Conservation (phyloP, 2,113 vertebrate species). For the Siniperca chuatsi region DNA sequence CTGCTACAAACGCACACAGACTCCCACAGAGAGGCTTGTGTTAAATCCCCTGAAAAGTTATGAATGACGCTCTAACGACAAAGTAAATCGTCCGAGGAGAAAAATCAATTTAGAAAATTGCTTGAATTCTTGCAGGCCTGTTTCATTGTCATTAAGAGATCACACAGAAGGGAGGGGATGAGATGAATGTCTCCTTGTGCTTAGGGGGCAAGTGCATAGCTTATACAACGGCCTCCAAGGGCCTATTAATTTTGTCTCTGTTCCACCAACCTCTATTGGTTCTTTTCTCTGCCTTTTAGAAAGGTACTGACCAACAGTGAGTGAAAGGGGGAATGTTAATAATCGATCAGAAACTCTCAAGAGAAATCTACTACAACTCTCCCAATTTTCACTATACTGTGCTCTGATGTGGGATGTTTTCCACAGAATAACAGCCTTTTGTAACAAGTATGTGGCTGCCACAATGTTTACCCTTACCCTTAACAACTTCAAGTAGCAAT, state of each 20-base stretch:
- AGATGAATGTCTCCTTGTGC: slow-evolving; percentile 65
- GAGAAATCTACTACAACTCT: slow-evolving; percentile 31
- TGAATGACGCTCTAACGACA: slow-evolving; percentile 72
- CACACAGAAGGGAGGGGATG: slow-evolving; percentile 55
- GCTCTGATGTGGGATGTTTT: slow-evolving; percentile 11
- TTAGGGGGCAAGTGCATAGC: slow-evolving; percentile 48
- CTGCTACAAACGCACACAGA: not conserved
- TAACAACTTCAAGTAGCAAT: slow-evolving; percentile 4
- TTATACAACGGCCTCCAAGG: slow-evolving; percentile 49
- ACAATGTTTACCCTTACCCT: slow-evolving; percentile 23
- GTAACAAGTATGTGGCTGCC: not conserved
- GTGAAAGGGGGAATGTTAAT: slow-evolving; percentile 1
- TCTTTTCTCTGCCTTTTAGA: slow-evolving; percentile 34
- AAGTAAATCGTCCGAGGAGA: slow-evolving; percentile 79
- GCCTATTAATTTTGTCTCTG: slow-evolving; percentile 59
- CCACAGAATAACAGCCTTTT: not conserved
- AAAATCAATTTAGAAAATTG: slow-evolving; percentile 86
- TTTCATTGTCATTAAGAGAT: slow-evolving; percentile 81
- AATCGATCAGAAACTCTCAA: slow-evolving; percentile 43
- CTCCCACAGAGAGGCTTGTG: slow-evolving; percentile 35
- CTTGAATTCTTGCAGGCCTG: slow-evolving; percentile 79
- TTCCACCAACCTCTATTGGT: slow-evolving; percentile 38
- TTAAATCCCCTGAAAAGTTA: slow-evolving; percentile 74
- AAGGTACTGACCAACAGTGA: slow-evolving; percentile 22
- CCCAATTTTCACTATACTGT: slow-evolving; percentile 11